A percentile compares a stretch with the other conserved stretches of the same genome.
Conservation (phyloP, 2,797 vertebrate genomes). For the Brotogeris chrysoptera region DNA sequence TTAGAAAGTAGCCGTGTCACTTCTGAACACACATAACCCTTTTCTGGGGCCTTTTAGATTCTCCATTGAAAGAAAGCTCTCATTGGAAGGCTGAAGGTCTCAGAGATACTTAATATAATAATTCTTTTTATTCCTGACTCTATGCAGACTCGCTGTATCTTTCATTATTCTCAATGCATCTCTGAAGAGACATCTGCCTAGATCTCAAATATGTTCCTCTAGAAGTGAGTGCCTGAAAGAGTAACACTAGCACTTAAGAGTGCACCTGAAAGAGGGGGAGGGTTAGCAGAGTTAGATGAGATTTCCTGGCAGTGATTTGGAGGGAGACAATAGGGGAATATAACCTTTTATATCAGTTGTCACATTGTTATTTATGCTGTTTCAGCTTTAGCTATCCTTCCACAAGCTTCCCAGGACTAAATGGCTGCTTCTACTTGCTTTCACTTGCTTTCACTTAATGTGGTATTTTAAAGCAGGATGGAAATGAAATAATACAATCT, state of each 20-base stretch:
- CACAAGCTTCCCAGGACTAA: not conserved
- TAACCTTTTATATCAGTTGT: not conserved
- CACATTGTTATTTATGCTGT: not conserved
- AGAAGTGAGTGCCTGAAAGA: not conserved
- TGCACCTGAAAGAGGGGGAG: not conserved
- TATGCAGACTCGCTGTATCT: not conserved
- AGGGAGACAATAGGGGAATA: not conserved
- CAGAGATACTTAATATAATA: not conserved
- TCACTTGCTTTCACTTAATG: not conserved
- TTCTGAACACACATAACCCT: not conserved
- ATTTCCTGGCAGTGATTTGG: not conserved
- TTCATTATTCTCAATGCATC: not conserved
- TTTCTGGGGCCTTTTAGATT: not conserved
- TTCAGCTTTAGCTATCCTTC: not conserved
- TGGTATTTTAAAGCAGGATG: conserved; percentile 11
- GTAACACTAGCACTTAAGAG: not conserved
- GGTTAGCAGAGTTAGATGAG: not conserved
- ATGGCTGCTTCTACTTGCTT: not conserved
- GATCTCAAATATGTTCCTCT: not conserved
- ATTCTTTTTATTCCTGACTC: not conserved
- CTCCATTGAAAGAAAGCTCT: conserved; percentile 10
- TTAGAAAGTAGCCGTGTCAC: conserved; percentile 10
- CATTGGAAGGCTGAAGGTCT: conserved; percentile 1
- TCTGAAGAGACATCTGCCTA: not conserved
- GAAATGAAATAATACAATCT: conserved; percentile 32